Evolutionary conservation across 2,797 vertebrate species (phyloP).

Genomic region (Coreius guichenoti): DNA sequence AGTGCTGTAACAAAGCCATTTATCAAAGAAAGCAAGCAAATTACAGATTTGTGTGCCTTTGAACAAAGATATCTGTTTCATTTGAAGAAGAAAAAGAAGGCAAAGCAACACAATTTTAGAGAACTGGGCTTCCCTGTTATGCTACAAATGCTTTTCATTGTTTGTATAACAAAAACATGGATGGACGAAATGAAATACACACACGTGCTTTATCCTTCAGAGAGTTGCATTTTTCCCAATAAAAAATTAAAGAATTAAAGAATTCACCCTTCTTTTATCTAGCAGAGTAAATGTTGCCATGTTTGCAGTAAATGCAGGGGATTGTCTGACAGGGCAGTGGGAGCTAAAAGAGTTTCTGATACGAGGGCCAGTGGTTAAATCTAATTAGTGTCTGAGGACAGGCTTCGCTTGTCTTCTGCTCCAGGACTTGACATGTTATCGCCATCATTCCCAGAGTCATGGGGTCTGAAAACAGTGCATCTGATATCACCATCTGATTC

Average conservation of each 20-base stretch:
- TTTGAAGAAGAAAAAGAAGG: background rate
- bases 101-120: background rate
- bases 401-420: slow-evolving; percentile 71
- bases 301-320: slow-evolving; percentile 71
- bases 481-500: slow-evolving; percentile 52
- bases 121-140: background rate
- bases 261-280: slow-evolving; percentile 61
- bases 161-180: background rate
- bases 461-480: slow-evolving; percentile 63
- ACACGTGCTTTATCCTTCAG: background rate
- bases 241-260: slow-evolving; percentile 32
- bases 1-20: slow-evolving; percentile 29
- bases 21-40: slow-evolving; percentile 32
- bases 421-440: slow-evolving; percentile 72
- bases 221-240: background rate
- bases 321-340: slow-evolving; percentile 73
- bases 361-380: slow-evolving; percentile 71
- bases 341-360: slow-evolving; percentile 69
- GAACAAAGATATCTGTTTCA: slow-evolving; percentile 19
- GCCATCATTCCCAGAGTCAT: slow-evolving; percentile 74
- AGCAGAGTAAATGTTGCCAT: slow-evolving; percentile 72
- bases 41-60: slow-evolving; percentile 1
- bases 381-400: slow-evolving; percentile 75
- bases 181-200: background rate
- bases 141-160: background rate